Evolutionary conservation across 2,113 vertebrate genomes (phyloP).

Genomic region (Rhynchopsitta pachyrhyncha): DNA sequence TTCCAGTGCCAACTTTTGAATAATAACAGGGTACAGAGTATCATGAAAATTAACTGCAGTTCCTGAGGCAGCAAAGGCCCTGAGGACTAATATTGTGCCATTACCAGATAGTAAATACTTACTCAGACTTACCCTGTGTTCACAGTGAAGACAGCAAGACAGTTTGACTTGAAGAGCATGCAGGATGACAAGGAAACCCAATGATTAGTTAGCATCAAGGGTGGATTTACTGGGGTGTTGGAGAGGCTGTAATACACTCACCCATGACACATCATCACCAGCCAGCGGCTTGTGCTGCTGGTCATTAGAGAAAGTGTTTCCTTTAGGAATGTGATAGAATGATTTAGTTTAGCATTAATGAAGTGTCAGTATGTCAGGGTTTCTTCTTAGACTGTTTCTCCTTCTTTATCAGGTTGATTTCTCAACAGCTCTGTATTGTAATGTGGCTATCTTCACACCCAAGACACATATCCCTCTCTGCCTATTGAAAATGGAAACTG

Average conservation of each 20-base stretch:
- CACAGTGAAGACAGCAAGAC: not conserved
- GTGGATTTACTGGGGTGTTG: not conserved
- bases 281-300: not conserved
- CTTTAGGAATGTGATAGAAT: not conserved
- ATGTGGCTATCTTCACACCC: not conserved
- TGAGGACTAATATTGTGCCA: not conserved
- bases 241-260: not conserved
- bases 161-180: not conserved
- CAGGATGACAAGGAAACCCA: not conserved
- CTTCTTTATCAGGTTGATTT: not conserved
- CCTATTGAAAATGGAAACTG: not conserved
- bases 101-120: not conserved
- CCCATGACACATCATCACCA: not conserved
- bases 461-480: not conserved
- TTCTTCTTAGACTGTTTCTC: not conserved
- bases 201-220: not conserved
- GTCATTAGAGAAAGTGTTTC: not conserved
- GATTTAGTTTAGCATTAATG: not conserved
- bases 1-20: not conserved
- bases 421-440: not conserved
- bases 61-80: not conserved
- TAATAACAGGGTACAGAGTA: not conserved
- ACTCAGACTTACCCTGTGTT: not conserved
- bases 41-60: not conserved
- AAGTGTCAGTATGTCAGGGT: too few species aligned